phyloP scores from a whole-genome alignment of 2,888 invertebrate species.

The Crossocerus cetratus region DNA sequence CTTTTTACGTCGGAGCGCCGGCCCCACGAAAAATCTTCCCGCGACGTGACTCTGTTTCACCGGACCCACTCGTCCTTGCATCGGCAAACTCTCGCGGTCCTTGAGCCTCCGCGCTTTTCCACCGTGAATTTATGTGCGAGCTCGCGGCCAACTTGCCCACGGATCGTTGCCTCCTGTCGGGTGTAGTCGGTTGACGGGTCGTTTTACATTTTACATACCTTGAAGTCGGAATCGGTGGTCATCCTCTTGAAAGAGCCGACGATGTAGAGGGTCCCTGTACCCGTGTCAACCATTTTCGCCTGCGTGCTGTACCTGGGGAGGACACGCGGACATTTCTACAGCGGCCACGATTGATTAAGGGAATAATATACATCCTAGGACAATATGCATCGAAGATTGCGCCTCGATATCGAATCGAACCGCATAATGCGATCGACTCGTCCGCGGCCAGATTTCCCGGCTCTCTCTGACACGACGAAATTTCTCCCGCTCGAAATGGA shows the following conservation, averaged over 20 bases:
- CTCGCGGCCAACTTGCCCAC: too few relatives aligned
- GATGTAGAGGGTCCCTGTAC: constrained; percentile 88
- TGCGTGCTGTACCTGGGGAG: constrained; percentile 83
- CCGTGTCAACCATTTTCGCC: constrained; percentile 88
- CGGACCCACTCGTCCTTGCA: constrained; percentile 11
- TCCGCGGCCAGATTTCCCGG: too few relatives aligned
- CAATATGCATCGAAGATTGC: neutral
- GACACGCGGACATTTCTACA: too few relatives aligned
- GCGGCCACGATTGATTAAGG: too few relatives aligned
- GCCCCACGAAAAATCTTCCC: constrained; percentile 22
- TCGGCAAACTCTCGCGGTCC: neutral
- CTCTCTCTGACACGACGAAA: too few relatives aligned
- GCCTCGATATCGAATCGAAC: neutral
- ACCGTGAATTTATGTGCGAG: neutral
- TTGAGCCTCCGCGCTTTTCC: neutral
- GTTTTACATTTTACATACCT: too few relatives aligned
- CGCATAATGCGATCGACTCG: neutral
- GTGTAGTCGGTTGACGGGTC: neutral
- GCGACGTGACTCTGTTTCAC: constrained; percentile 21
- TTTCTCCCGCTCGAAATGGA: too few relatives aligned
- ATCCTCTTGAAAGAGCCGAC: constrained; percentile 88
- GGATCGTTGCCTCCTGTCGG: too few relatives aligned
- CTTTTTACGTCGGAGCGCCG: neutral
- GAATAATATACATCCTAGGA: too few relatives aligned
- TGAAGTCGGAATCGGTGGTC: constrained; percentile 86